Evolutionary conservation across 2,888 invertebrate genomes (phyloP), one percentile per base, ranked within the genome.

Genomic region (Cephus pygmeus): DNA sequence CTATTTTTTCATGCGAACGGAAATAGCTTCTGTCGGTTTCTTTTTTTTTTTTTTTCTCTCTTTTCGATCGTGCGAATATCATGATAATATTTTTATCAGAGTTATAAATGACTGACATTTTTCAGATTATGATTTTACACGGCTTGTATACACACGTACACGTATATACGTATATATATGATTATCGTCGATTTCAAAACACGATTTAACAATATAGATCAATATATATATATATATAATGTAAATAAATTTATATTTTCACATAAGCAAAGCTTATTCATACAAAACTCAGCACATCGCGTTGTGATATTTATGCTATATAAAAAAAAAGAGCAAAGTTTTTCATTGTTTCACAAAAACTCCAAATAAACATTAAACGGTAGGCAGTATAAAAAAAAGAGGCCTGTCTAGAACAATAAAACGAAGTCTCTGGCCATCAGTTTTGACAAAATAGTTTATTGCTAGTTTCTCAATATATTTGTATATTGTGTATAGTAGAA

Each of bases 141-240:
- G 34, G 30, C 30, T 12, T 33, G 12, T 40, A 40, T n/a, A 68
- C 76, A 69, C 30, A 73, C 15, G 69, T 34, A 23, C 6, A 77
- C 34, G 34, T 34, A 78, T 34, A 34, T 35, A 68, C 30, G 33
- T 69, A 12, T 75, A 71, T 6, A 78, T 78, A 56, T 56, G 73
- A 36, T 56, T 9, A 56, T 56, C 56, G 1, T 23, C 23, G 9
- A 56, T 1, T 56, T 56, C 23, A 2, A 56, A 23, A 9, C 23
- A 2, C 4, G 23, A 56, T 56, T 15, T 6, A 56, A 56, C 9
- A 56, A 9, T 40, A 15, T 15, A 40, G 4, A 40, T 15, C 15
- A 9, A 40, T 40, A 40, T 40, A 40, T 6, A 15, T 15, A 23
- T 12, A 1, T 12, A 4, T 23, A 9, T 56, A 40, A 4, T 15